Conservation (phyloP, 2,888 invertebrate species). For the Diarsia dahlii region DNA sequence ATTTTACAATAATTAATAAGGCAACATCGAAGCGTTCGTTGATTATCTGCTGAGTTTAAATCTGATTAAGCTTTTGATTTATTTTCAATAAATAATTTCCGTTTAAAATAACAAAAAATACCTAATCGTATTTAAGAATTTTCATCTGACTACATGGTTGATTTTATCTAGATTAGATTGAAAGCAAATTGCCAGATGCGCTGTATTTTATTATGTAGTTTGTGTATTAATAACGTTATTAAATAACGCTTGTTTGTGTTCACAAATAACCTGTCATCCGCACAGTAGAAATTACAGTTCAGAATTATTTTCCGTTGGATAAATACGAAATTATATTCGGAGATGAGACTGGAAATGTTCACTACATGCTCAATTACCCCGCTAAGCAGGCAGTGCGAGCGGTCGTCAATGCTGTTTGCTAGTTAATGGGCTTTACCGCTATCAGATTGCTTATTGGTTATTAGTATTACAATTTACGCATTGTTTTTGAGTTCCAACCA, state of each 20-base stretch:
- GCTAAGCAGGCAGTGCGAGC: slow-evolving; percentile 64
- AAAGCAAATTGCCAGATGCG: slow-evolving; percentile 21
- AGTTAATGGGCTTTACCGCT: slow-evolving; percentile 55
- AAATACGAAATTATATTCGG: slow-evolving; percentile 61
- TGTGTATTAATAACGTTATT: slow-evolving; percentile 36
- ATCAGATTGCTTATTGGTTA: slow-evolving; percentile 14
- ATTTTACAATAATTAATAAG: slow-evolving; percentile 54
- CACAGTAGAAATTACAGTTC: slow-evolving; percentile 56
- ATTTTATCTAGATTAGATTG: slow-evolving; percentile 21
- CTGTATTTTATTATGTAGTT: slow-evolving; percentile 33
- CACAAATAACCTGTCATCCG: slow-evolving; percentile 61
- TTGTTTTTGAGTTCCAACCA: slow-evolving; percentile 14
- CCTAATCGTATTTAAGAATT: slow-evolving; percentile 5
- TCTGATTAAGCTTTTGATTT: slow-evolving; percentile 38
- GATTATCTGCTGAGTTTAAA: slow-evolving; percentile 27
- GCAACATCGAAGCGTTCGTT: slow-evolving; percentile 35
- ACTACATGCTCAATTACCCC: slow-evolving; percentile 75
- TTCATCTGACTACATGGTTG: slow-evolving; percentile 12
- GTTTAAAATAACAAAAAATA: slow-evolving; percentile 15
- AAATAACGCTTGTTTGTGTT: slow-evolving; percentile 46
- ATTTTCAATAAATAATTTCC: slow-evolving; percentile 22
- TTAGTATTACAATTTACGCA: slow-evolving; percentile 6
- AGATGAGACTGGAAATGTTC: slow-evolving; percentile 68
- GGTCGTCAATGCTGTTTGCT: slow-evolving; percentile 59
- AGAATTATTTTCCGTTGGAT: slow-evolving; percentile 59